Percentiles rank a stretch among this genome's conserved stretches.
Conservation (phyloP, 2,888 invertebrate genomes). For the Scaptomyza flava region DNA sequence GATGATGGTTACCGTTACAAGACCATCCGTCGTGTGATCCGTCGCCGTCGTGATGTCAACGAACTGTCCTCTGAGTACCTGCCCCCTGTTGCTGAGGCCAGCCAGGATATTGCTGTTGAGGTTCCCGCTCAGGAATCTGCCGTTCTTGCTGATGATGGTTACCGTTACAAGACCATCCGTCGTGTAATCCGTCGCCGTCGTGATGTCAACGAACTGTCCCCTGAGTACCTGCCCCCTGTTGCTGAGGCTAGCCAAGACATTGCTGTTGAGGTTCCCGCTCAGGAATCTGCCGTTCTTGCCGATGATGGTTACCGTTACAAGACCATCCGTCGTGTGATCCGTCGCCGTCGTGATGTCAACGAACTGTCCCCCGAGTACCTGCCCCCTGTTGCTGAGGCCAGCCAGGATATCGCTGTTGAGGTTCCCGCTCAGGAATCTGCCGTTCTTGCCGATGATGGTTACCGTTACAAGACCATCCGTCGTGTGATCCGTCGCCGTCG, state of each 20-base stretch:
- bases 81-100: slow-evolving; percentile 56
- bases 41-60: slow-evolving; percentile 73
- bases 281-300: slow-evolving; percentile 48
- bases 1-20: slow-evolving; percentile 82
- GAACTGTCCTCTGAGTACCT: slow-evolving; percentile 73
- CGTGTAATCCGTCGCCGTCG: slow-evolving; percentile 72
- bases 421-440: slow-evolving; percentile 39
- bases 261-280: slow-evolving; percentile 30
- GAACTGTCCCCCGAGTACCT: slow-evolving; percentile 63
- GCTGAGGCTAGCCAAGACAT: slow-evolving; percentile 34
- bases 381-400: slow-evolving; percentile 57
- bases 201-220: slow-evolving; percentile 71
- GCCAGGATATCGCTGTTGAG: slow-evolving; percentile 30
- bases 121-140: slow-evolving; percentile 39
- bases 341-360: slow-evolving; percentile 74
- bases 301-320: slow-evolving; percentile 77
- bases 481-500: slow-evolving; percentile 73
- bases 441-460: slow-evolving; percentile 67
- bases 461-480: slow-evolving; percentile 74
- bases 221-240: slow-evolving; percentile 72
- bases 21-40: slow-evolving; percentile 69
- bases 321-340: slow-evolving; percentile 69
- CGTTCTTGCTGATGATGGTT: slow-evolving; percentile 74
- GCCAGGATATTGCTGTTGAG: slow-evolving; percentile 29
- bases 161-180: slow-evolving; percentile 76